Evolutionary conservation across 2,888 invertebrate species (phyloP).

Genomic region (Bellardia pandia): DNA sequence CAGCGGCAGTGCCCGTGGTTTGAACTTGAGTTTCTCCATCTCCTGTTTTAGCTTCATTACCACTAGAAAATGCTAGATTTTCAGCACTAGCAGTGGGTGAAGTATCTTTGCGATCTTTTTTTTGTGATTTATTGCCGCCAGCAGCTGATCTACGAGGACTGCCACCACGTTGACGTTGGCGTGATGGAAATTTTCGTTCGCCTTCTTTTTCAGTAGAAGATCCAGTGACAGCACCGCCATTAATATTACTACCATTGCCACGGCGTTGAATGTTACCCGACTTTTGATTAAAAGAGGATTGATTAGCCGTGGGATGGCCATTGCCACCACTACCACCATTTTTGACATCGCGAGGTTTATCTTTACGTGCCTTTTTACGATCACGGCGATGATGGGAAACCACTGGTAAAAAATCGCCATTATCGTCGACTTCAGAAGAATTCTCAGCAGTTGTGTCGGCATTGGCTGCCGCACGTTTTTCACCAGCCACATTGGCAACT

Average conservation of each 20-base stretch:
- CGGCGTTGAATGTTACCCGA: constrained; percentile 65
- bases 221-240: constrained; percentile 24
- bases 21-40: constrained; percentile 80
- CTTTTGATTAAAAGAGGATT: constrained; percentile 68
- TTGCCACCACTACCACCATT: constrained; percentile 74
- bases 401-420: constrained; percentile 83
- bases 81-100: constrained; percentile 80
- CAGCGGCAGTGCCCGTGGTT: constrained; percentile 69
- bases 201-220: constrained; percentile 63
- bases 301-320: constrained; percentile 63
- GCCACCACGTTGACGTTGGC: constrained; percentile 78
- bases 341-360: constrained; percentile 79
- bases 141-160: constrained; percentile 78
- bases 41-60: constrained; percentile 82
- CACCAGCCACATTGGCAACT: constrained; percentile 80
- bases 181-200: constrained; percentile 75
- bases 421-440: constrained; percentile 83
- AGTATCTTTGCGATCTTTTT: constrained; percentile 80
- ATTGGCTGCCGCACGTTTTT: constrained; percentile 81
- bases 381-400: constrained; percentile 83
- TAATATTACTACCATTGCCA: constrained; percentile 58
- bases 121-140: constrained; percentile 70
- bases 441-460: constrained; percentile 82
- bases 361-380: constrained; percentile 83
- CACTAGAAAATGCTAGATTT: constrained; percentile 75